Evolutionary conservation across 1,140 invertebrate genomes (phyloP), one percentile per base, ranked within the genome.

Genomic region (Marisa cornuarietis): DNA sequence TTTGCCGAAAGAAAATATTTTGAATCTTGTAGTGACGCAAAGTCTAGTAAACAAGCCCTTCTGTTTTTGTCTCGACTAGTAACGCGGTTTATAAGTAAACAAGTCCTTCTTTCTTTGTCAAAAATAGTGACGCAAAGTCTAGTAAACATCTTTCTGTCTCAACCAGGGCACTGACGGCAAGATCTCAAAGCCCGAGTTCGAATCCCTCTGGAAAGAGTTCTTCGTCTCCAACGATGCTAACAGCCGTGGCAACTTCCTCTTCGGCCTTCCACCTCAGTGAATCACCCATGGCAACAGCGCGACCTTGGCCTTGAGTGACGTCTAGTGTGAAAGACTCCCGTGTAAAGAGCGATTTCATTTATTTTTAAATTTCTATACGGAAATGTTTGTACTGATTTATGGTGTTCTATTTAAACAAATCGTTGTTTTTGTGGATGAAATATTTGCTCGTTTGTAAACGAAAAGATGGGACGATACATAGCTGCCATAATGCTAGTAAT

Each of bases 151-250:
- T 24, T 54, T 80, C 20, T 79, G n/a, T 63, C 66, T 42, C 42
- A 14, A 42, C 65, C 22, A 77, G 76, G 76, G 51, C 6, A 77
- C 82, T 16, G 81, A 85, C 24, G 76, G 72, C 20, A 76, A 71
- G 42, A 84, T 87, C 26, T 83, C 83, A 3, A 76, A 78, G 52
- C 75, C 80, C 8, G 79, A 85, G 61, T 87, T 87, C 74, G 73
- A 81, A 24, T 61, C 26, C n/a, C 76, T 87, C 8, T 87, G 86
- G 86, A 82, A 74, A 16, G 84, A 85, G 49, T 87, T 84, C 69
- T 84, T 87, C 74, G 78, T 84, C 14, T 85, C 86, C 8, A 83
- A 83, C n/a, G 82, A 85, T 31, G n/a, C 16, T 0, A 26, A 61
- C 16, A 74, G 82, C 7, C 76, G 79, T 51, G 86, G 84, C 58